Evolutionary conservation across 2,888 invertebrate species (phyloP), one percentile per base, ranked within the genome.

Genomic region (Pyrgus malvae): DNA sequence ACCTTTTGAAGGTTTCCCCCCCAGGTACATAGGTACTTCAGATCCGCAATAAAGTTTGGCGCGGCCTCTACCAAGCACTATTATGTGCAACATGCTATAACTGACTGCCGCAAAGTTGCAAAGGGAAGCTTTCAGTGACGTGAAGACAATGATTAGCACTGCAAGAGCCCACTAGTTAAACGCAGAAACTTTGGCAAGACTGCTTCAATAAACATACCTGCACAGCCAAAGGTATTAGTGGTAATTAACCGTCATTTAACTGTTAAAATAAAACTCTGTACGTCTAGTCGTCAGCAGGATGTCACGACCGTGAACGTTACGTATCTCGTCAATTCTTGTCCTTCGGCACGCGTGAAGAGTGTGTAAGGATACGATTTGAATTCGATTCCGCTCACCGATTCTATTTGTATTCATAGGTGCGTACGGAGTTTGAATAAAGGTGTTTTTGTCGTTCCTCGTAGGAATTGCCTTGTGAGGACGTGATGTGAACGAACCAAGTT

Each of bases 381-480:
- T 84, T 79, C 75, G 77, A 72, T 79, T 72, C 76, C 74, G 71
- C 64, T 68, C 72, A 71, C 71, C 68, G 61, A 49, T 60, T 58
- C 65, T 61, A 83, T 89, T 86, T 68, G 82, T 81, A 89, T 89
- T 84, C 88, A 82, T 66, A 63, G 62, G 67, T 63, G 75, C 67
- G 72, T 70, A 61, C 70, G 63, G 62, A 58, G 70, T 69, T 72
- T 74, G 78, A 76, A 78, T 80, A 77, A 53, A 76, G 77, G 76
- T 76, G 79, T 80, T 87, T 87, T 85, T 81, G 80, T 81, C 77
- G 78, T 73, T 70, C 69, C 76, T 81, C 72, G 71, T 75, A 67
- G 75, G 86, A 85, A 85, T 85, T 70, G 76, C 81, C 77, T 81
- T 75, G 78, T 68, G 72, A 46, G 70, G 70, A 86, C 84, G 86